Conservation (phyloP, 1,140 invertebrate species). For the Argopecten irradians region DNA sequence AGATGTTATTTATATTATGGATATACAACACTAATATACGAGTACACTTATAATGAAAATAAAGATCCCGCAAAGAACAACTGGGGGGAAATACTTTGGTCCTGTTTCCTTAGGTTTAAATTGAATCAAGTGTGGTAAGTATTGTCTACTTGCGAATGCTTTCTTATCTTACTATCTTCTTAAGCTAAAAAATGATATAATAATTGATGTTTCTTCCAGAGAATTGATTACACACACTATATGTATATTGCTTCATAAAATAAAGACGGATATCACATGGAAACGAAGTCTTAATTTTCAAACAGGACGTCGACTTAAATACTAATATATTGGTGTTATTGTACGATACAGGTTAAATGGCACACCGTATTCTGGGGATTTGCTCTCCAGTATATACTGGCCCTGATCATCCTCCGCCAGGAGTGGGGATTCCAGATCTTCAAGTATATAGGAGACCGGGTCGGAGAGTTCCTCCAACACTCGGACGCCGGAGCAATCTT, state of each 20-base stretch:
- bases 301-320: not conserved
- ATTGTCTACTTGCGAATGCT: too few relatives aligned
- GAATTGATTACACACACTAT: not conserved
- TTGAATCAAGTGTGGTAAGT: too few relatives aligned
- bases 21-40: too few relatives aligned
- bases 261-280: not conserved
- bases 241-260: not conserved
- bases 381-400: slow-evolving; percentile 80
- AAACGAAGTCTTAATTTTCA: not conserved
- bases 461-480: slow-evolving; percentile 87
- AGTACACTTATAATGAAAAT: too few relatives aligned
- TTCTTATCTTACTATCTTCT: too few relatives aligned
- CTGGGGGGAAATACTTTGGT: too few relatives aligned
- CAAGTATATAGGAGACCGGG: slow-evolving; percentile 85
- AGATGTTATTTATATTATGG: too few relatives aligned
- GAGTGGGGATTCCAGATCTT: slow-evolving; percentile 86
- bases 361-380: slow-evolving; percentile 67
- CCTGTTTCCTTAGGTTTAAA: too few relatives aligned
- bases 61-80: too few relatives aligned
- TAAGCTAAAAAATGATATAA: too few relatives aligned
- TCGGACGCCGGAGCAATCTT: slow-evolving; percentile 80
- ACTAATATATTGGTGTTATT: slow-evolving; percentile 38
- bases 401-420: slow-evolving; percentile 91
- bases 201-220: not conserved
- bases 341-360: slow-evolving; percentile 72